Evolutionary conservation across 2,888 invertebrate species (phyloP), one percentile per base, ranked within the genome.

Genomic region (Lasioglossum zephyrum): DNA sequence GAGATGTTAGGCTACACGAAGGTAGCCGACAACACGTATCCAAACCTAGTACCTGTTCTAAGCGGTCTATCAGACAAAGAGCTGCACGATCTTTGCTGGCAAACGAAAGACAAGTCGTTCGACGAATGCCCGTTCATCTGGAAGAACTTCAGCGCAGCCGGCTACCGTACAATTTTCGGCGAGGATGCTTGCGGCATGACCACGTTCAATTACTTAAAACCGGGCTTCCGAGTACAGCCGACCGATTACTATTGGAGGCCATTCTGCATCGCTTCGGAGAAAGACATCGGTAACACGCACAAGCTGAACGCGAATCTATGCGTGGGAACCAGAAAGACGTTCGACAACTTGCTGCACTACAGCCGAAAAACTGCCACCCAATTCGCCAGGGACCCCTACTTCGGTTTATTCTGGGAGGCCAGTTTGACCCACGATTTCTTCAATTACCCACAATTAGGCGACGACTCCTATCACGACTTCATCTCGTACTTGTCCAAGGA

Each of bases 21-120:
- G 96, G 97, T 99, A 13, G 99, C 97, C 4, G 99, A 99, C 95
- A 99, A 99, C 94, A 99, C 99, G 0, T 99, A 98, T 94, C 98
- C 98, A 0, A 99, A 99, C 95, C 94, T 99, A 83, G 96, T 98
- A 11, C 98, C 99, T 0, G 96, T 98, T 86, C 95, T 99, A 18
- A 96, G 97, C 4, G 99, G 99, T 0, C 94, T 97, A 70, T 96
- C 96, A 69, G 96, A 96, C 47, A 95, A 95, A 0, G 97, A 98
- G 92, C 94, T 98, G 73, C 95, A 95, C 81, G 96, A 95, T 0
- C 97, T 97, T 91, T 98, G 98, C 92, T 97, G 97, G 96, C 96
- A 96, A 0, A 95, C 96, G 22, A 93, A 95, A 0, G 95, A 95
- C 72, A 95, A 96, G 0, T 96, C 96, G 36, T 98, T 97, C 93